Conservation (phyloP, 2,797 vertebrate species). For the Phataginus tricuspis region DNA sequence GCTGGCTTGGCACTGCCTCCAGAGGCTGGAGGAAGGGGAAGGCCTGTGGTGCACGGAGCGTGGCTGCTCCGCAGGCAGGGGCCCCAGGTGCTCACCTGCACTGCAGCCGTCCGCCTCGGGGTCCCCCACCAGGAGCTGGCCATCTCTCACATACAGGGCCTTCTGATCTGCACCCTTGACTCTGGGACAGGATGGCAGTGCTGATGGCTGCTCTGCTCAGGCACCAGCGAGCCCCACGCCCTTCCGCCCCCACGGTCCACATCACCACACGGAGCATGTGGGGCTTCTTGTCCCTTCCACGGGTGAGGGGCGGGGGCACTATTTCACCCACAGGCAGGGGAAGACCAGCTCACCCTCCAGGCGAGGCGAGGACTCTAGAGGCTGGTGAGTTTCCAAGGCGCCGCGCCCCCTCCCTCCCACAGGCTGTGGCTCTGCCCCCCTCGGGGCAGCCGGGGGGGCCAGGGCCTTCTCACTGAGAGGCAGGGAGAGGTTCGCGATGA, state of each 20-base stretch:
- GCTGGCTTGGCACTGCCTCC: neutral
- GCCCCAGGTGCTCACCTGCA: conserved; percentile 53
- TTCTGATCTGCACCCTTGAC: conserved; percentile 83
- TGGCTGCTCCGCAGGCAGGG: rapidly evolving
- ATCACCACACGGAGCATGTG: neutral
- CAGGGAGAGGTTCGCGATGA: neutral
- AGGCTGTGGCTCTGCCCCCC: no score
- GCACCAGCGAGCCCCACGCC: neutral
- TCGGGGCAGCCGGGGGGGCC: neutral
- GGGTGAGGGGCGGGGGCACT: neutral
- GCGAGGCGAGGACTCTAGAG: neutral
- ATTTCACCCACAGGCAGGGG: neutral
- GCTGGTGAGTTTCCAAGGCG: neutral
- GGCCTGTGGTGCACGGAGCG: neutral
- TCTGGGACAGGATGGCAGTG: conserved; percentile 65
- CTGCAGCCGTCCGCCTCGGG: neutral
- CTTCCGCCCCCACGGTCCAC: neutral
- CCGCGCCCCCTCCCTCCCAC: neutral
- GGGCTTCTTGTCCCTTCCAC: neutral
- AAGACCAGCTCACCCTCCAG: neutral
- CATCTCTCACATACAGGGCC: conserved; percentile 69
- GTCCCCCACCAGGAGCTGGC: conserved; percentile 67
- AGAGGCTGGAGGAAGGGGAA: neutral
- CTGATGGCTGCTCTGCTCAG: neutral
- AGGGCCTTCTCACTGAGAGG: neutral